phyloP scores from a whole-genome alignment of 2,113 vertebrate genomes.

The Desmodus rotundus region DNA sequence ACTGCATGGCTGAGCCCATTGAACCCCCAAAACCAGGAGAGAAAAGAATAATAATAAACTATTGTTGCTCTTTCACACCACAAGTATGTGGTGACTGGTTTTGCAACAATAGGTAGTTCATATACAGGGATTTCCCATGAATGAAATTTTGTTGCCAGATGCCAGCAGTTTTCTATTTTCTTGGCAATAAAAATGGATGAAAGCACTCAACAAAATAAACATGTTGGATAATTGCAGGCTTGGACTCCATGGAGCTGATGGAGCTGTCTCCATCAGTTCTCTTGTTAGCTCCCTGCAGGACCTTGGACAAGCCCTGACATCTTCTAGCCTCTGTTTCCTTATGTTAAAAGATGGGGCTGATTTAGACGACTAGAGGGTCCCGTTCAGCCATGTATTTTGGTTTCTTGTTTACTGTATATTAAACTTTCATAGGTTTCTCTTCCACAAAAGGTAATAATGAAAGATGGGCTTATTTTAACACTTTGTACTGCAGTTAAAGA shows the following conservation, averaged over 20 bases:
- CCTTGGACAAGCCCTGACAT: background rate
- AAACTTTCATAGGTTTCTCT: background rate
- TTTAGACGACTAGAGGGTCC: background rate
- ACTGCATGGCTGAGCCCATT: background rate
- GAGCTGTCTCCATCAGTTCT: background rate
- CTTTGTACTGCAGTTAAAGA: background rate
- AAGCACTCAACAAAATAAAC: background rate
- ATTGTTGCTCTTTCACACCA: background rate
- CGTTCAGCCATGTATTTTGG: background rate
- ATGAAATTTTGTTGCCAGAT: background rate
- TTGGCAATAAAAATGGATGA: background rate
- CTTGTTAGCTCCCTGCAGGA: background rate
- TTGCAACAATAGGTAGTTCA: background rate
- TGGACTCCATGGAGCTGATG: background rate
- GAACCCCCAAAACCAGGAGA: background rate
- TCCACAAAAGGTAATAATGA: background rate
- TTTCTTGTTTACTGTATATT: background rate
- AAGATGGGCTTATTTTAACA: background rate
- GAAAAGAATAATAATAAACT: background rate
- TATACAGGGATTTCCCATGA: background rate
- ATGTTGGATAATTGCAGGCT: too few relatives aligned
- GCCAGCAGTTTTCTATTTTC: background rate
- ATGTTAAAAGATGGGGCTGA: background rate
- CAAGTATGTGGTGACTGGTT: background rate
- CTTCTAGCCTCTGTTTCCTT: background rate